Evolutionary conservation across 2,113 vertebrate genomes (phyloP).

Genomic region (Ceratotherium simum): DNA sequence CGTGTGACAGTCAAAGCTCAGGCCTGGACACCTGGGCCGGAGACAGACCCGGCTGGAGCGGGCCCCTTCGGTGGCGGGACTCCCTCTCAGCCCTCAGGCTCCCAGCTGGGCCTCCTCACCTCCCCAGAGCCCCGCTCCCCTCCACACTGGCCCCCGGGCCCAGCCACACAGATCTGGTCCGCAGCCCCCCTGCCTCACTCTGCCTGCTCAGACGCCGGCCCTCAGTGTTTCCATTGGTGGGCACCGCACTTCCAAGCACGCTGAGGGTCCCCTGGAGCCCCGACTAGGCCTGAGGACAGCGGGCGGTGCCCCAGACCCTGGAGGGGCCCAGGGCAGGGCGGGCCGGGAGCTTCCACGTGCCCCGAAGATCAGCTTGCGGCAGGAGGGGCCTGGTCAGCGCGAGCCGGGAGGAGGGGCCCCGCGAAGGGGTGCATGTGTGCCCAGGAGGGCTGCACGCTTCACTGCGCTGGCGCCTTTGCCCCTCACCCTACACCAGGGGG

Average conservation of each 20-base stretch:
- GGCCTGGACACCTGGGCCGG: no score
- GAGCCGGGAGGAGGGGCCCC: not conserved
- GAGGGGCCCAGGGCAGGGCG: accelerated
- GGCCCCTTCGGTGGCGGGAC: not conserved
- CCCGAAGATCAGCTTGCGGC: accelerated
- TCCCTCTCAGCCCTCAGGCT: accelerated
- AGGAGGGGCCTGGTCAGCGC: not conserved
- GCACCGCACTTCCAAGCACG: not conserved
- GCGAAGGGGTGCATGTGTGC: accelerated
- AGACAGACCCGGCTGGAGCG: accelerated
- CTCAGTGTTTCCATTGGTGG: accelerated
- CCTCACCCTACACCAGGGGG: no score
- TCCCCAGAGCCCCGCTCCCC: not conserved
- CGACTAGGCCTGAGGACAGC: not conserved
- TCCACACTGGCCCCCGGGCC: not conserved
- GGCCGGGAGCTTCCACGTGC: accelerated
- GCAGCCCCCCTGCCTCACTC: accelerated
- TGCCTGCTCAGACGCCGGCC: not conserved
- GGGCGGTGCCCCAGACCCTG: accelerated
- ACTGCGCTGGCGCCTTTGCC: accelerated
- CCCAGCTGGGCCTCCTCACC: not conserved
- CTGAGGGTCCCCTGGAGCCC: not conserved
- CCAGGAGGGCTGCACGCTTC: no score
- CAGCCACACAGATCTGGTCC: accelerated
- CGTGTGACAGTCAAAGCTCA: accelerated